Evolutionary conservation across 2,888 invertebrate genomes (phyloP), one percentile per base, ranked within the genome.

Genomic region (Xestia c-nigrum): DNA sequence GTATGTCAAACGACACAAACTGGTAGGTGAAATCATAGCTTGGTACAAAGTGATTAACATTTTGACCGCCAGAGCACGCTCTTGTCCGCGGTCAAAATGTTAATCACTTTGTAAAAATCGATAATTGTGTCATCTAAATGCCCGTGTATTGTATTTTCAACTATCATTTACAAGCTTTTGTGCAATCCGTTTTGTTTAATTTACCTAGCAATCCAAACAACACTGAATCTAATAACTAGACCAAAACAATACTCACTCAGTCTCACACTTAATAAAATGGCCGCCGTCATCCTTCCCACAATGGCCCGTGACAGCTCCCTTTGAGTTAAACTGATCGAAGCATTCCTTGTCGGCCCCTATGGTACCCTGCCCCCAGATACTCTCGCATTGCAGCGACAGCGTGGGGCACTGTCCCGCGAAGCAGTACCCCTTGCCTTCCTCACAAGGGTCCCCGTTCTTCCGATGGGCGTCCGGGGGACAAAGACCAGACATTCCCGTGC

Each of bases 291-390:
- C 98, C 85, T 98, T 98, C 64, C 99, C 99, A 93, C 99, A 99
- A 94, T 99, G 99, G 0, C 99, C 99, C 88, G 98, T 99, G 87
- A 99, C 98, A 68, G 99, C 98, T 19, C 99, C 99, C 91, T 99
- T 99, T 0, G 99, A 98, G 94, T 99, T 99, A 96, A 99, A 99
- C 94, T 99, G 98, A 84, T 99, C 98, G 94, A 98, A 99, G 96
- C 99, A 99, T 90, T 98, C 98, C 83, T 97, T 97, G 92, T 99
- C 99, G 5, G 98, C 99, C 0, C 98, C 98, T 66, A 97, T 96
- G 0, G 99, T 98, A 19, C 98, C 98, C 88, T 98, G 97, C 43
- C 99, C 99, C 99, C 99, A 99, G 88, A 99, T 98, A 85, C 97
- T 97, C 92, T 98, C 98, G 93, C 99, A 99, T 94, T 99, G 99